Evolutionary conservation across 1,140 invertebrate species (phyloP), one percentile per base, ranked within the genome.

Genomic region (Drosophila ambigua): DNA sequence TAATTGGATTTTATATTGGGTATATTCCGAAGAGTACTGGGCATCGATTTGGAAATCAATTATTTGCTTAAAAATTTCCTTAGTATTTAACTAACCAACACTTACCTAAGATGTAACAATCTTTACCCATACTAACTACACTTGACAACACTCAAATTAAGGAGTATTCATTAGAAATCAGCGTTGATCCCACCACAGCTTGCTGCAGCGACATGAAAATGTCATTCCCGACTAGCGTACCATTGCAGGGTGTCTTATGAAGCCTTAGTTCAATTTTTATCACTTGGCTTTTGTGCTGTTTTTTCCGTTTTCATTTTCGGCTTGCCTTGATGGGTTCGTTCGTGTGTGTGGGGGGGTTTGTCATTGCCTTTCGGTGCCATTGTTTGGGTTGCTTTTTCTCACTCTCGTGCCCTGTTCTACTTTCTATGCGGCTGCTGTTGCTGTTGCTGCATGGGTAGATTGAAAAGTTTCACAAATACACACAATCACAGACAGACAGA

Each of bases 401-500:
- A 76, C 72, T 77, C 54, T 69, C 26, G 73, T 75, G 71, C 53
- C 72, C 73, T 73, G 81, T 87, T 82, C 82, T 88, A 82, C 82
- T 85, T 85, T 85, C 82, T 87, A 87, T 64, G 54, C 26, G 28
- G 28, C 15, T 39, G 15, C 16, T 23, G 15, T 50, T 23, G 31
- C 49, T 77, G 66, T 20, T 45, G 66, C 20, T 39, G 62, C 83
- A 67, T 72, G 82, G 83, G 83, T 79, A 43, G 78, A 54, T 88
- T 69, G 64, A 68, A 71, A 43, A 79, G 74, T 82, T 69, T 58
- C 45, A 69, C 53, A 65, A 44, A 49, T 49, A 57, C 63, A 28
- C 20, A 57, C 51, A 39, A 28, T 28, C 35, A 4, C 9, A 39
- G 9, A n/a, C 24, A 31, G 31, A n/a, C 13, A 49, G 60, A 16